A percentile compares a stretch with the other conserved stretches of the same genome.
phyloP scores from a whole-genome alignment of 1,140 invertebrate species.

The Pseudomyrmex pallidus region DNA sequence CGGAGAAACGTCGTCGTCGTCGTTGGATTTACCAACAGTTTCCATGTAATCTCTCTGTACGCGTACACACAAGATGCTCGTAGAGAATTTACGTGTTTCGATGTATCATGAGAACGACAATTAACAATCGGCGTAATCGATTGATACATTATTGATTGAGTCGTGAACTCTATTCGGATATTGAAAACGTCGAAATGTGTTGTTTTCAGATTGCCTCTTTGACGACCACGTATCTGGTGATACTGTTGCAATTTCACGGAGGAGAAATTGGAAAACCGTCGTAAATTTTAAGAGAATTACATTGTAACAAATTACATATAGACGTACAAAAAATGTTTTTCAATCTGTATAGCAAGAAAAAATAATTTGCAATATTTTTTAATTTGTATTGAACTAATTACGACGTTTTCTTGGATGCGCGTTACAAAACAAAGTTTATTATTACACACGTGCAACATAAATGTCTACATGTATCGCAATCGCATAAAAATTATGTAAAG shows the following conservation, averaged over 20 bases:
- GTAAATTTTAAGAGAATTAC: not conserved
- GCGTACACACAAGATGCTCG: not conserved
- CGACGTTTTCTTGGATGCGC: no score
- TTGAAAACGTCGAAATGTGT: constrained; percentile 46
- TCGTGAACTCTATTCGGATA: not conserved
- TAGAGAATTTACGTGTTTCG: not conserved
- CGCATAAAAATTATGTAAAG: no score
- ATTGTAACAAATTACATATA: no score
- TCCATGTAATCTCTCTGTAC: no score
- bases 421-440: no score
- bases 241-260: constrained; percentile 80
- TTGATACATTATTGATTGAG: not conserved
- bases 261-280: no score
- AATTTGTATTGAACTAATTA: no score
- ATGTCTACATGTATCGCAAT: no score
- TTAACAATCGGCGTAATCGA: not conserved
- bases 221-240: constrained; percentile 80
- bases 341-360: no score
- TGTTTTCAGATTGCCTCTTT: constrained; percentile 75
- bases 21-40: not conserved
- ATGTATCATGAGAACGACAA: not conserved
- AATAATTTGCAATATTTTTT: no score
- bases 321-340: no score
- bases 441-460: no score
- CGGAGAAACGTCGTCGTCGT: not conserved